Conservation (phyloP, 2,888 invertebrate species). For the Lasioglossum leucozonium region DNA sequence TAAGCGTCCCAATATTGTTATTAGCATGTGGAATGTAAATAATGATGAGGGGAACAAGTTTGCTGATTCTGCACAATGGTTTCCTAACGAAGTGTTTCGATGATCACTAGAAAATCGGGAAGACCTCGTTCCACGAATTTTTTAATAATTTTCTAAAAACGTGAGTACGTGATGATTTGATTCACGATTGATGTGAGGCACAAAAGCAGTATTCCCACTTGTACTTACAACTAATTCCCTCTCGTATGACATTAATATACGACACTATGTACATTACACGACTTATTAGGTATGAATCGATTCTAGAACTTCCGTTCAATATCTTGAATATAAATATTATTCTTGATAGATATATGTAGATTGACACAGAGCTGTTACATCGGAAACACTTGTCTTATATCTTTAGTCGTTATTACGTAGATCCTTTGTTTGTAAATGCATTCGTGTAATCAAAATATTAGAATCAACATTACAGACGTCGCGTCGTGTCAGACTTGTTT, state of each 20-base stretch:
- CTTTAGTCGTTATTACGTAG: not conserved
- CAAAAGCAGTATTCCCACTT: conserved; percentile 4
- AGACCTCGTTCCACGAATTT: not conserved
- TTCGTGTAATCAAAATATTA: not conserved
- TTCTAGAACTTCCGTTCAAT: conserved; percentile 3
- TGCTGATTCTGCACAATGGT: no score
- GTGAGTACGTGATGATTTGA: not conserved
- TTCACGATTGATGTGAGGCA: not conserved
- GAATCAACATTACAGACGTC: not conserved
- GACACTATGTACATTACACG: not conserved
- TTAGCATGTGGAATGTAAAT: no score
- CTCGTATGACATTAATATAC: not conserved
- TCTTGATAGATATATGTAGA: conserved; percentile 8
- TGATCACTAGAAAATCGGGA: not conserved
- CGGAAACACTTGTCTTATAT: not conserved
- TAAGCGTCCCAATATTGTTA: no score
- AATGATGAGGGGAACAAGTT: no score
- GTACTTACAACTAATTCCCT: not conserved
- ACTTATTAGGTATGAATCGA: not conserved
- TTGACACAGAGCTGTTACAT: conserved; percentile 3
- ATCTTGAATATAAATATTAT: conserved; percentile 4
- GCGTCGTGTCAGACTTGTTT: not conserved
- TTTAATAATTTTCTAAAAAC: not conserved
- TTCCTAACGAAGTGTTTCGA: not conserved
- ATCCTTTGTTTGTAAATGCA: not conserved